Conservation (phyloP, 2,797 vertebrate species). For the Siniperca undulata region DNA sequence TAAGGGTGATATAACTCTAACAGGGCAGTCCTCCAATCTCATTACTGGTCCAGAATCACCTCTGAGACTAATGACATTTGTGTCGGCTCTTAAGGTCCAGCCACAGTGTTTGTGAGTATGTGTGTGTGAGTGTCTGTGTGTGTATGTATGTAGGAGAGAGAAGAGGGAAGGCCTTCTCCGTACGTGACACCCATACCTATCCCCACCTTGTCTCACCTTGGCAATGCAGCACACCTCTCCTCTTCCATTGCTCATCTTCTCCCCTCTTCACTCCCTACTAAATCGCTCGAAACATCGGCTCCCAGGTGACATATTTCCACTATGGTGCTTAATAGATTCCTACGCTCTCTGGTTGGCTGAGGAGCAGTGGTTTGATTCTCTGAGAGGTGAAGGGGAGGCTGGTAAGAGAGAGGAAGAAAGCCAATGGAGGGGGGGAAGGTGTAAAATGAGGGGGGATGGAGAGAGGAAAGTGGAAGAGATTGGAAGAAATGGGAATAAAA, state of each 20-base stretch:
- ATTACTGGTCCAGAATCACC: slow-evolving; percentile 75
- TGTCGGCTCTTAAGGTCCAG: slow-evolving; percentile 60
- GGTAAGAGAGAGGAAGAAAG: slow-evolving; percentile 3
- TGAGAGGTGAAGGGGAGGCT: slow-evolving; percentile 38
- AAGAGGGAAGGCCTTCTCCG: slow-evolving; percentile 65
- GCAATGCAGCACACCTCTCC: slow-evolving; percentile 69
- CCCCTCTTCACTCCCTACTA: slow-evolving; percentile 54
- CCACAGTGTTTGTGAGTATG: slow-evolving; percentile 39
- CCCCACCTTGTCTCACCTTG: slow-evolving; percentile 88
- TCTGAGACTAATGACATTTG: slow-evolving; percentile 72
- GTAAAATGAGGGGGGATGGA: slow-evolving; percentile 26
- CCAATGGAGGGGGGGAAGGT: slow-evolving; percentile 2
- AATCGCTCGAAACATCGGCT: slow-evolving; percentile 67
- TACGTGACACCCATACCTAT: slow-evolving; percentile 87
- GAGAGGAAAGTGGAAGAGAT: slow-evolving; percentile 16
- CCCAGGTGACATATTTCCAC: slow-evolving; percentile 72
- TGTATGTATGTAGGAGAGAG: slow-evolving; percentile 12
- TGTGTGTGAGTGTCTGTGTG: slow-evolving; percentile 45
- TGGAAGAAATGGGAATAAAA: slow-evolving; percentile 19
- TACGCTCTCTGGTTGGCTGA: slow-evolving; percentile 47
- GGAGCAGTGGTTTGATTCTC: slow-evolving; percentile 59
- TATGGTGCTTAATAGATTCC: slow-evolving; percentile 63
- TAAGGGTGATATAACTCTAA: slow-evolving; percentile 61
- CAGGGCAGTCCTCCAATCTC: slow-evolving; percentile 75
- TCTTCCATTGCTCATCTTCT: slow-evolving; percentile 38